Base-by-base conservation (phyloP, 2,113 vertebrate species). In the Pomatostomus ruficeps region DNA sequence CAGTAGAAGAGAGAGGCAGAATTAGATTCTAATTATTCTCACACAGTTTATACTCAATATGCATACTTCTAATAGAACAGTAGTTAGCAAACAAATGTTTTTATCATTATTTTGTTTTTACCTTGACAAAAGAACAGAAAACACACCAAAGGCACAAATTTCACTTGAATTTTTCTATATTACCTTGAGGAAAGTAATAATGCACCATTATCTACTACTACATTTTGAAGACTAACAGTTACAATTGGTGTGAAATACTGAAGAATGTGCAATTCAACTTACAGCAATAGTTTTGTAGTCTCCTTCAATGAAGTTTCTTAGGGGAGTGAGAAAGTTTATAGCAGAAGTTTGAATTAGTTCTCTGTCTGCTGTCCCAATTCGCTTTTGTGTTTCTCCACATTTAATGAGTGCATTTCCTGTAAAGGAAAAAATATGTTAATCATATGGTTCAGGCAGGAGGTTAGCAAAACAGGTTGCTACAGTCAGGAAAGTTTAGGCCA, bases 211-310 rank as follows among this genome's bases (percentile, higher is more conserved):
- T 42, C 29, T 18, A 23, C 7, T 26, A 49, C 31, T 78, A 46
- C 4, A 42, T 59, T 85, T 88, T 52, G 11, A 94, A 66, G 26
- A 38, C 14, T 19, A 15, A 81, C 21, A 43, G 31, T 81, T 59
- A 40, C 1, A 75, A 80, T 23, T 89, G 49, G 38, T 88, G 65
- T 80, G 68, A 80, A 88, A 88, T 72, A 46, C 48, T 78, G 55
- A 92, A 40, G 46, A 67, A 91, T 12, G 12, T 43, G 80, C 15
- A 82, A 59, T 85, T 95, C 61, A 96, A 98, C 99, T 99, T 97
- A 99, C 99, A 98, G 99, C 97, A 97, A 99, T 99, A 87, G 99
- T 99, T 98, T 99, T 99, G 94, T 99, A 99, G 97, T 99, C 99
- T 46, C 99, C 99, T 97, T 99, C 99, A 78, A 99, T 98, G 91